Conservation (phyloP, 2,888 invertebrate genomes). For the Scaptomyza flava region DNA sequence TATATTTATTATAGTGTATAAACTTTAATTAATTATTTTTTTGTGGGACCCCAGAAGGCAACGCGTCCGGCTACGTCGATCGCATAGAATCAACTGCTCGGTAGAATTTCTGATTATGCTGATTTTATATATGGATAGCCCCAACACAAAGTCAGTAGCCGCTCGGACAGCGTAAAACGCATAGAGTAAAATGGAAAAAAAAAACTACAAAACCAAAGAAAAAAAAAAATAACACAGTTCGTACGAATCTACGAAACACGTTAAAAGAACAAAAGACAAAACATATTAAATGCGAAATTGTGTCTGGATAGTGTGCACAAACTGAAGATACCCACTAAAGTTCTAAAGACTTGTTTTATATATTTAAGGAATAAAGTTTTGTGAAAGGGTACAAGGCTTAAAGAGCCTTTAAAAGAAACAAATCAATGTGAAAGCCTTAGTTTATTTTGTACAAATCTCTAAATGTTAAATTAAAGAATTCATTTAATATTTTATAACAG, state of each 20-base stretch:
- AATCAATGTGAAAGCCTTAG: too few species aligned
- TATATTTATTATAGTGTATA: slow-evolving; percentile 6
- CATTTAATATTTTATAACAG: too few species aligned
- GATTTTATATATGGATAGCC: slow-evolving; percentile 80
- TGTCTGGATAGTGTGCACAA: background rate
- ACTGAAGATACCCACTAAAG: slow-evolving; percentile 9
- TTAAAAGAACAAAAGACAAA: slow-evolving; percentile 72
- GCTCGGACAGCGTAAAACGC: slow-evolving; percentile 51
- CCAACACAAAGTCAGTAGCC: slow-evolving; percentile 13
- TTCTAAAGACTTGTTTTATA: background rate
- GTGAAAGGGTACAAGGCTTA: too few species aligned
- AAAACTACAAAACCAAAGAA: slow-evolving; percentile 40
- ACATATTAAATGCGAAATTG: slow-evolving; percentile 45
- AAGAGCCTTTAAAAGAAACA: too few species aligned
- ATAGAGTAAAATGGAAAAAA: slow-evolving; percentile 68
- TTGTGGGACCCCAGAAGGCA: slow-evolving; percentile 39
- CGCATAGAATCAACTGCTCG: slow-evolving; percentile 78
- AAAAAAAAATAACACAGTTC: slow-evolving; percentile 9
- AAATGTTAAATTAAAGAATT: too few species aligned
- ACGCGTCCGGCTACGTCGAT: slow-evolving; percentile 57
- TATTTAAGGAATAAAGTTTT: too few species aligned
- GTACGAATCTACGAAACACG: slow-evolving; percentile 59
- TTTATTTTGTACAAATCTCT: too few species aligned
- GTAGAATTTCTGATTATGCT: slow-evolving; percentile 80
- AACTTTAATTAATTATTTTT: background rate